Evolutionary conservation across 2,888 invertebrate species (phyloP).

Genomic region (Brachyptera putata): DNA sequence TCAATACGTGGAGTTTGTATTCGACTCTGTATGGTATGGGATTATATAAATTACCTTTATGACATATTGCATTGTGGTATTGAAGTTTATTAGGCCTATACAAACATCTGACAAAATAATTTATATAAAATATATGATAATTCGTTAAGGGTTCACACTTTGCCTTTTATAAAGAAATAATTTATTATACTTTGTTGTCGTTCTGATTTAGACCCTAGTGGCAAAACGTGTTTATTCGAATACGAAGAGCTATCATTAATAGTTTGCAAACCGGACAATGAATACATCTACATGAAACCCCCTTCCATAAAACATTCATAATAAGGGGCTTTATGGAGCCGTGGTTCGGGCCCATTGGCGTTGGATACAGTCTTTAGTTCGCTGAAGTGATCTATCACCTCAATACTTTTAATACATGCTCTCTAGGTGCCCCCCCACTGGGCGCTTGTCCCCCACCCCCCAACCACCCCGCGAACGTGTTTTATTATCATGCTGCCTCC

Average conservation of each 20-base stretch:
- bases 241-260: slow-evolving; percentile 16
- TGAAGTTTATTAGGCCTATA: not conserved
- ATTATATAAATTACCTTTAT: too few species aligned
- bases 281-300: slow-evolving; percentile 16
- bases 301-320: slow-evolving; percentile 22
- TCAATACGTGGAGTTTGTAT: too few species aligned
- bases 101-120: slow-evolving; percentile 6
- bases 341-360: slow-evolving; percentile 14
- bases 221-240: slow-evolving; percentile 21
- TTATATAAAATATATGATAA: slow-evolving; percentile 15
- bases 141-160: slow-evolving; percentile 9
- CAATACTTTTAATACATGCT: slow-evolving; percentile 22
- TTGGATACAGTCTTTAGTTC: slow-evolving; percentile 14
- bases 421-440: slow-evolving; percentile 23
- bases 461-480: slow-evolving; percentile 18
- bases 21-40: too few species aligned
- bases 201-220: not conserved
- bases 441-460: slow-evolving; percentile 21
- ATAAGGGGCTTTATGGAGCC: slow-evolving; percentile 20
- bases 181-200: not conserved
- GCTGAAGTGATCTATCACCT: slow-evolving; percentile 26
- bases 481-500: slow-evolving; percentile 19
- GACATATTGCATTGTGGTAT: not conserved
- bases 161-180: slow-evolving; percentile 4
- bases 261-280: slow-evolving; percentile 20